These are phyloP conservation scores for Tridacna gigas DNA, from an alignment of 2,888 invertebrate genomes.

Conservation along the genomic window DNA sequence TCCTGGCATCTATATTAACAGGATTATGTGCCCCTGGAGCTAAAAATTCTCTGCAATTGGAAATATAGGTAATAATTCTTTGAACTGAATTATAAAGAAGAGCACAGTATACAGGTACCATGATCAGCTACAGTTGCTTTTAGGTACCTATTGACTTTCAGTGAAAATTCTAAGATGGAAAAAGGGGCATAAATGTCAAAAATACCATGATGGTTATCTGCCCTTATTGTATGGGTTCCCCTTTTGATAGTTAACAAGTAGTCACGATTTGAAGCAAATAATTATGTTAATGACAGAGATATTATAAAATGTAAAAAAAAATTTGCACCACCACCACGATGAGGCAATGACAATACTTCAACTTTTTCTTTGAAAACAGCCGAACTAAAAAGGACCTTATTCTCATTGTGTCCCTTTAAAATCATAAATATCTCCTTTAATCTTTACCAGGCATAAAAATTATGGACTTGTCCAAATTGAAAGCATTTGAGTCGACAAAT, in stretches of 20 bases:
- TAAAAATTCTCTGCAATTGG: conserved; percentile 90
- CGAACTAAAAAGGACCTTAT: not conserved
- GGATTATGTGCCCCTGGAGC: conserved; percentile 97
- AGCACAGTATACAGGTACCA: no score
- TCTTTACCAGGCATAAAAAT: not conserved
- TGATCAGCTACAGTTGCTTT: no score
- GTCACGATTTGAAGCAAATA: no score
- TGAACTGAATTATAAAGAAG: conserved; percentile 30
- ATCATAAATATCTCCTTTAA: not conserved
- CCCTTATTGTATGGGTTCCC: no score
- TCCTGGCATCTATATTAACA: conserved; percentile 98
- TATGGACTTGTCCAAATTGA: not conserved
- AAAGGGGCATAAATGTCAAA: no score
- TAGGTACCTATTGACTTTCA: no score
- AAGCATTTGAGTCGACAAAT: not conserved
- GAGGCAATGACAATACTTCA: not conserved
- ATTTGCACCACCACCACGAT: not conserved
- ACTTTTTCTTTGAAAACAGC: not conserved
- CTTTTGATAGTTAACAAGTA: no score
- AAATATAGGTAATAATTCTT: no score
- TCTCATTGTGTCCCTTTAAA: not conserved
- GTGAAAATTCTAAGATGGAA: no score
- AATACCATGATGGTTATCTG: no score
- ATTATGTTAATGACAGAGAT: no score
- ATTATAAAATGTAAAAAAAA: no score